Evolutionary conservation across 2,113 vertebrate genomes (phyloP), one percentile per base, ranked within the genome.

Genomic region (Otocyon megalotis): DNA sequence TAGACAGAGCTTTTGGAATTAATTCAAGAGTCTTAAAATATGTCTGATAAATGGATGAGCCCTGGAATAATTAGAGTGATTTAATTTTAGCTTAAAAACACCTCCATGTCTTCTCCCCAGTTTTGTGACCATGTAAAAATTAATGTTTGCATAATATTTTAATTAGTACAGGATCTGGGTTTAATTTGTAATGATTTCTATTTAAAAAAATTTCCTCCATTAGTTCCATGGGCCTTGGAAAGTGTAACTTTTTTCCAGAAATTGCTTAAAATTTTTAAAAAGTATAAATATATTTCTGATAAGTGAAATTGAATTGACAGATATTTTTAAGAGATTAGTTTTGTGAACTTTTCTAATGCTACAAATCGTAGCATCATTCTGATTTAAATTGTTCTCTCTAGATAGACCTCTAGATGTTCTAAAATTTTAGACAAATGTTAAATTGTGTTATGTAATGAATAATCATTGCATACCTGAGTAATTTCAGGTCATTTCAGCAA

Each of bases 61-160:
- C 53, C 88, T 84, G 94, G 85, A 72, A 88, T 30, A 93, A 95
- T 88, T 85, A 92, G 28, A 92, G 32, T 69, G n/a, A 89, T 80
- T 81, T 82, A 86, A 95, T 92, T 93, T 95, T 96, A 95, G 17
- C 82, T 88, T 81, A 71, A 50, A 74, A 95, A 72, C 15, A 94
- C 63, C 22, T 81, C n/a, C 67, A 28, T 56, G 22, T 54, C 54
- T 94, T 84, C 16, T 83, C 22, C n/a, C n/a, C 72, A 48, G 17
- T 77, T 94, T 93, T 83, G 26, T 90, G 30, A 86, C 8, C 4
- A 83, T 22, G 12, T 85, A 82, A 97, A 93, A 97, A 88, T 87
- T 54, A 32, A 80, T 77, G 53, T 56, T 82, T 72, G 11, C 1
- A 37, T 28, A 56, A 58, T 79, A 53, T 84, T 92, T 95, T 96